These are phyloP conservation scores for Falco concolor DNA, from an alignment of 2,797 vertebrate species.

Conservation along the genomic window DNA sequence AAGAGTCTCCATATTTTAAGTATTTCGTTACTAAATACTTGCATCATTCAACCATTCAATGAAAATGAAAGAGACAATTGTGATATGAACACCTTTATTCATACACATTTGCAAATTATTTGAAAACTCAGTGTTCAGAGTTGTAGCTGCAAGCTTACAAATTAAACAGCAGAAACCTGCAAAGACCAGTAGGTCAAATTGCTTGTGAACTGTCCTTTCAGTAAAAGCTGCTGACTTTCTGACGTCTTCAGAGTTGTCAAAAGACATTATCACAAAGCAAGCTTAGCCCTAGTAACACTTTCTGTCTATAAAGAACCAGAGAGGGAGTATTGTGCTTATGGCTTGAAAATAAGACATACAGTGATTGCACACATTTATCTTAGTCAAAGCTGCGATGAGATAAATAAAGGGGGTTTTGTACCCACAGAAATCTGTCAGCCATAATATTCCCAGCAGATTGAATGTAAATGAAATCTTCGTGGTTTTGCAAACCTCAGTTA, in stretches of 20 bases:
- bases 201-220: background rate
- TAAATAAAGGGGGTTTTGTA: background rate
- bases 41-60: background rate
- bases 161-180: constrained; percentile 6
- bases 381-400: background rate
- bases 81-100: background rate
- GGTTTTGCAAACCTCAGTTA: background rate
- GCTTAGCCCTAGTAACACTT: background rate
- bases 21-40: background rate
- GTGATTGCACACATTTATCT: background rate
- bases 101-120: background rate
- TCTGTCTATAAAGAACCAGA: background rate
- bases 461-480: background rate
- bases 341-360: constrained; percentile 4
- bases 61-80: background rate
- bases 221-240: background rate
- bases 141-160: background rate
- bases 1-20: background rate
- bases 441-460: background rate
- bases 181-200: constrained; percentile 16
- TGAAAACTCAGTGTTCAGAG: background rate
- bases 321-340: background rate
- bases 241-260: constrained; percentile 42
- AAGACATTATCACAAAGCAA: constrained; percentile 23
- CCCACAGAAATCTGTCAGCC: background rate